Evolutionary conservation across 2,888 invertebrate genomes (phyloP), one percentile per base, ranked within the genome.

Genomic region (Therioaphis trifolii): DNA sequence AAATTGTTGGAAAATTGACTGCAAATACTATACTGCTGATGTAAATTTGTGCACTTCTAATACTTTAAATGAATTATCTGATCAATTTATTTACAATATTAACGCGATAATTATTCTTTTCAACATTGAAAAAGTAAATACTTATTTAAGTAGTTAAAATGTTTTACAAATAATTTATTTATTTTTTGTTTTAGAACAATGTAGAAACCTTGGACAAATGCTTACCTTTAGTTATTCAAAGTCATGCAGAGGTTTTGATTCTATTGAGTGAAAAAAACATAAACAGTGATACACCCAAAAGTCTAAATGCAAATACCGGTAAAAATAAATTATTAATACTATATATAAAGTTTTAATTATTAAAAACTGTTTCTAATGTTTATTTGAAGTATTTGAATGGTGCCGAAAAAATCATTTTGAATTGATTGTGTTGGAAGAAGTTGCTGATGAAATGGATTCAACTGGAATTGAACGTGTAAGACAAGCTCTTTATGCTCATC

Each of bases 391-490:
- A 35, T 74, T 82, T 63, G 84, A 84, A 75, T 84, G 84, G 84
- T 84, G 84, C 55, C 55, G 24, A 55, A 76, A 84, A 55, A 55
- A 84, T 55, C 21, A 75, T 43, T 84, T 84, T 76, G 84, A 84
- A 76, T 76, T 84, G 15, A 63, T 84, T 58, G 52, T 43, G 3
- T n/a, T 84, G 24, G 76, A 84, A 29, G 75, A 75, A 68, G 11
- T 66, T 12, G 68, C 84, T 12, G 68, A 76, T 24, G 84, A 84
- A 55, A 68, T 84, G 68, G 84, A 84, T 76, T 58, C 24, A 43
- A 66, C 75, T n/a, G 84, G 84, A 76, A 84, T 84, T 69, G 84
- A 84, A 76, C 84, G 84, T 55, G 84, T 84, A 5, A 52, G 68
- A 68, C 84, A 84, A 76, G 84, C 84, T 46, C 69, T 84, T 29